Base-by-base conservation (phyloP, 2,113 vertebrate genomes). In the Rynchops niger region DNA sequence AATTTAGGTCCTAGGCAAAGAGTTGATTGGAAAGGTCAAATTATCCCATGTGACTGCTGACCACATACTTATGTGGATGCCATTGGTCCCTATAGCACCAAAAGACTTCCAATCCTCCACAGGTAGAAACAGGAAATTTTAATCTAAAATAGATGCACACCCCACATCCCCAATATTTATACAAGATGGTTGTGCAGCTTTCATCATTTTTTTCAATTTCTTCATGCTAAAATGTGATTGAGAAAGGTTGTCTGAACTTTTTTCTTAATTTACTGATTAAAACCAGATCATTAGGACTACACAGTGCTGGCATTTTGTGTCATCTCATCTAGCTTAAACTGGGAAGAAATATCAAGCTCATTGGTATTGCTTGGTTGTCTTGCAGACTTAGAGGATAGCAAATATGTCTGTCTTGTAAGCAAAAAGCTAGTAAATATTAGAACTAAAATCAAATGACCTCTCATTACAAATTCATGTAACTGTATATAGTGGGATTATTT, bases 121-220 rank as follows among this genome's bases (percentile, higher is more conserved):
- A 36, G 30, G 32, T 0, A 66, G 14, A 66, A 78, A 56, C 0
- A 2, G 3, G 18, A 88, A 52, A 65, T 36, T 88, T 42, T 49
- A 34, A 42, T 52, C 61, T 36, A 71, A 61, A 85, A 56, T 36
- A 69, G 5, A 38, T 26, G 4, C 6, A 47, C 4, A 25, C 4
- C 3, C 12, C 5, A 29, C 1, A 7, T 6, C 18, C 2, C 2
- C 30, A 47, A 4, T n/a, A 27, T 9, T n/a, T 53, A 32, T 30
- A 53, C 11, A 34, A 49, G 11, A 22, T 9, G 5, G 2, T 18
- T 59, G 7, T 80, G 11, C 2, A 36, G 26, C 32, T 77, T 42
- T 66, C 12, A 3, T 30, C 12, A 32, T 38, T 65, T 65, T 8
- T 0, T 66, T 81, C 9, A 53, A 43, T 43, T 61, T 88, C 21